These are phyloP conservation scores for Lepidurus packardi DNA, from an alignment of 1,140 invertebrate species.

Conservation along the genomic window DNA sequence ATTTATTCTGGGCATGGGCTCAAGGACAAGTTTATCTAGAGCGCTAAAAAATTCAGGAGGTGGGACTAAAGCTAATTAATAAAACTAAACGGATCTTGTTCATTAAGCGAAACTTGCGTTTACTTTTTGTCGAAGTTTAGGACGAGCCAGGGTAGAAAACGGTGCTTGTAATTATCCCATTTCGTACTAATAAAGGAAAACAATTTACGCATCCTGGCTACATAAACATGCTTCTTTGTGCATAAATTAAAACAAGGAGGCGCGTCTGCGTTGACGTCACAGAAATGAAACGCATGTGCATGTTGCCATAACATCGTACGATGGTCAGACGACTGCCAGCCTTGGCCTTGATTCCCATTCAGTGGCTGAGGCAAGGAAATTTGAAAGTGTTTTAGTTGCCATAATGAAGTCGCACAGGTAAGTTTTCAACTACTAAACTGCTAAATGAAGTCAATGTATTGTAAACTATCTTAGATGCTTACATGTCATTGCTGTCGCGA, in stretches of 20 bases:
- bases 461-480: background rate
- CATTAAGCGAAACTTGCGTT: background rate
- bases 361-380: background rate
- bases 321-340: background rate
- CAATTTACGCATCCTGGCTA: background rate
- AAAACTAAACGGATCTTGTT: background rate
- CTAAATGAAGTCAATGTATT: background rate
- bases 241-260: background rate
- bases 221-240: background rate
- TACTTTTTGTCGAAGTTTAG: slow-evolving; percentile 6
- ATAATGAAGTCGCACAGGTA: background rate
- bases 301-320: slow-evolving; percentile 16
- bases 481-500: background rate
- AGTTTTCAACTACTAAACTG: background rate
- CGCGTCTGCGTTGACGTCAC: background rate
- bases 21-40: background rate
- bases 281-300: background rate
- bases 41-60: background rate
- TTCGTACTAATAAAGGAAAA: background rate
- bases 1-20: background rate
- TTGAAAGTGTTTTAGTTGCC: background rate
- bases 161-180: slow-evolving; percentile 15
- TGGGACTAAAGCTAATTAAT: background rate
- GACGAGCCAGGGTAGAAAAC: background rate
- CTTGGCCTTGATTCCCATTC: background rate